Base-by-base conservation (phyloP, 2,113 vertebrate genomes). In the Tetrao urogallus region DNA sequence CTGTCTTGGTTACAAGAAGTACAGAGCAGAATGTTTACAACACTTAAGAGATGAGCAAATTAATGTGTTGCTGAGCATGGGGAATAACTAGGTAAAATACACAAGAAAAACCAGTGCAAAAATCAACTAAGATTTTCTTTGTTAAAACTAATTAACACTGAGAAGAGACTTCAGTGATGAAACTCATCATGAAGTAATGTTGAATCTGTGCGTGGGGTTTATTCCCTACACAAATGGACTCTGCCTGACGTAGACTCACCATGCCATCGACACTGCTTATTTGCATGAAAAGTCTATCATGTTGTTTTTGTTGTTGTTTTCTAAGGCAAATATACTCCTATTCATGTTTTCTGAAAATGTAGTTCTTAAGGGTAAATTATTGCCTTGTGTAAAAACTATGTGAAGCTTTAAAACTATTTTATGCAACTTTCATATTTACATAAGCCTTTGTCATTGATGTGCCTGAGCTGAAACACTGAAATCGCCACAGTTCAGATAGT, bases 1-100 rank as follows among this genome's bases (percentile, higher is more conserved):
- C n/a, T 91, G 75, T 92, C 54, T 89, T 85, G 67, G 63, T 88
- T 66, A 63, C 63, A 85, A 89, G 18, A 82, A 80, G 82, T n/a
- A 61, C 30, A 88, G 36, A 43, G 13, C 10, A 70, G 72, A 87
- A 48, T 70, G 89, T 89, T 94, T 91, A 73, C 58, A 61, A 69
- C 30, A 36, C 87, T 75, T 93, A 61, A 8, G 87, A 93, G 84
- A 89, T 63, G 12, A 81, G 57, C n/a, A 86, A 64, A 78, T 84
- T 71, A 65, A 21, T 65, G 11, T 65, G 27, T 52, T 87, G 43
- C 67, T 85, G 36, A 58, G 67, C 40, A 65, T 14, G 1, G 43
- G 78, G 78, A 93, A 84, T 69, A 57, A 27, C 38, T 72, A 72
- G 52, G 85, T 78, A 89, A 92, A 87, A 93, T 79, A 15, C 78